Evolutionary conservation across 1,140 invertebrate species (phyloP), one percentile per base, ranked within the genome.

Genomic region (Orius insidiosus): DNA sequence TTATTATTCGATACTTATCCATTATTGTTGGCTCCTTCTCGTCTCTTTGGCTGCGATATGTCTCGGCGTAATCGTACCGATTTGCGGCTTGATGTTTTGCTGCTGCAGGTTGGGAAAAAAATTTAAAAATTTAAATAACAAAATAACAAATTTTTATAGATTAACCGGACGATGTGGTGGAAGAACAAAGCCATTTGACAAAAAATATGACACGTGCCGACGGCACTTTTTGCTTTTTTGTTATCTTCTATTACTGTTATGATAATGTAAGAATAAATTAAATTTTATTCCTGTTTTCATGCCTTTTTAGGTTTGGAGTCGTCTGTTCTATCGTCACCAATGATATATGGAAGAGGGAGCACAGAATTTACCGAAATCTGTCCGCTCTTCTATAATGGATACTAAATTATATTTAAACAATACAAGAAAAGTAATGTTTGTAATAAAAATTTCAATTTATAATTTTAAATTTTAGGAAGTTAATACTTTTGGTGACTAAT

Each of bases 281-380:
- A 24, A 7, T 24, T 24, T 24, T 24, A 24, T 24, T 24, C 24
- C 7, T 24, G 7, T 24, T 24, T 24, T 24, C 3, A 24, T 24
- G 3, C 24, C 24, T 24, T 47, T 52, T 62, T 13, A 89, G 84
- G 56, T 81, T 87, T 62, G 83, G 83, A 15, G 74, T 87, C 42
- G 78, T 90, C 10, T 85, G 85, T 59, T 74, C 80, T 8, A 86
- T 88, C 61, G 77, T 81, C 6, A 85, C 80, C n/a, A 88, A 86
- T 61, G 74, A 57, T 74, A 83, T 50, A 68, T 89, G 63, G 76
- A 86, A 55, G 68, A 72, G 39, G 80, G 81, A 15, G 64, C 74
- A 3, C 60, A 68, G 11, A 67, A 71, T 15, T 61, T 81, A 15
- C 69, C 75, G 0, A 55, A 51, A 2, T 68, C 72, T 33, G 58